These are phyloP conservation scores for Sebastes schlegelii DNA, from an alignment of 2,113 vertebrate genomes.

Conservation along the genomic window DNA sequence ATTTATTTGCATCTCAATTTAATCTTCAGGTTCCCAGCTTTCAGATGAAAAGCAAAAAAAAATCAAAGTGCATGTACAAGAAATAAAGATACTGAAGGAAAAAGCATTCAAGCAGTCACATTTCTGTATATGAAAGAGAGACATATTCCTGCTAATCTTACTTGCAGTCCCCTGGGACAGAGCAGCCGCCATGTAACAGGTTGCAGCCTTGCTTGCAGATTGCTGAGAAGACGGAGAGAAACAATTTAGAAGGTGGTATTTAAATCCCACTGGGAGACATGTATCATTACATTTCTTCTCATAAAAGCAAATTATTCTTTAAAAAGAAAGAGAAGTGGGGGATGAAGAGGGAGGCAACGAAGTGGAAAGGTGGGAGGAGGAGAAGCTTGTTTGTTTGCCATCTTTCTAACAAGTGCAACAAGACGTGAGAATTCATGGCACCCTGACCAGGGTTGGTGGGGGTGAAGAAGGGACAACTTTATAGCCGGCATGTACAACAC, in stretches of 20 bases:
- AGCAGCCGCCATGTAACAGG: constrained; percentile 90
- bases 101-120: not conserved
- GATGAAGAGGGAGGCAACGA: not conserved
- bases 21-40: too few species aligned
- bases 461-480: constrained; percentile 61
- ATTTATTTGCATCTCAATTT: too few species aligned
- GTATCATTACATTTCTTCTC: not conserved
- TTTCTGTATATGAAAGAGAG: not conserved
- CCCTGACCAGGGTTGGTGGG: constrained; percentile 6
- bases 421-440: constrained; percentile 66
- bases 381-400: constrained; percentile 52
- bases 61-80: not conserved
- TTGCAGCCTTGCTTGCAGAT: constrained; percentile 97
- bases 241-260: not conserved
- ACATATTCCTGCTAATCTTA: constrained; percentile 79
- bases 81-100: not conserved
- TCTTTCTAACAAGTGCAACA: constrained; percentile 63
- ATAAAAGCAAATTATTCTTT: not conserved
- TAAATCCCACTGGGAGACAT: not conserved
- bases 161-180: constrained; percentile 92
- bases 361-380: not conserved
- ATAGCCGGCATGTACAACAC: constrained; percentile 59
- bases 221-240: constrained; percentile 80
- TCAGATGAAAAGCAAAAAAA: not conserved
- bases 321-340: not conserved